These are phyloP conservation scores for Dinoponera quadriceps DNA, from an alignment of 1,140 invertebrate genomes.

Conservation along the genomic window DNA sequence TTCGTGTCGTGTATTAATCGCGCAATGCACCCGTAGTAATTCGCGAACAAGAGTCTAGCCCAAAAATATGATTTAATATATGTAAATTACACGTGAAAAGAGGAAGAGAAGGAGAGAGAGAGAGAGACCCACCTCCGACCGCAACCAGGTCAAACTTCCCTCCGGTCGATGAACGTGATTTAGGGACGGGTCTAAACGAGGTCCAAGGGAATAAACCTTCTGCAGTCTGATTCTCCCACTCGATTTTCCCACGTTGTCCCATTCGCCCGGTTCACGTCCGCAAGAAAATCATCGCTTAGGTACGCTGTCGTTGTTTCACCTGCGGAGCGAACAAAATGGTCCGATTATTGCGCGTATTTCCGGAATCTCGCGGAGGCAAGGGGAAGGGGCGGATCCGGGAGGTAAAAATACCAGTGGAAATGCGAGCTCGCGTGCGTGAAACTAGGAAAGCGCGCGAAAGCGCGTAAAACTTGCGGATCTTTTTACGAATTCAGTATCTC, in stretches of 20 bases:
- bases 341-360: slow-evolving; percentile 12
- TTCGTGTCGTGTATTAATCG: too few species aligned
- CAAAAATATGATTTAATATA: background rate
- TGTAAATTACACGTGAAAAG: background rate
- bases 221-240: slow-evolving; percentile 27
- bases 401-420: too few species aligned
- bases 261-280: slow-evolving; percentile 61
- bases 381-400: too few species aligned
- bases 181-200: slow-evolving; percentile 40
- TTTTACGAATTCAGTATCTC: too few species aligned
- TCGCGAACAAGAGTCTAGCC: background rate
- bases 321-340: slow-evolving; percentile 39
- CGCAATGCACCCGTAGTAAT: background rate
- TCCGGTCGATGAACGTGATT: slow-evolving; percentile 60
- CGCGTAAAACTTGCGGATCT: too few species aligned
- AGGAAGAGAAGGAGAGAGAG: background rate
- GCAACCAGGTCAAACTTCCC: slow-evolving; percentile 60
- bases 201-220: slow-evolving; percentile 40
- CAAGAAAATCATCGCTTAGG: slow-evolving; percentile 34
- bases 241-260: slow-evolving; percentile 39
- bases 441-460: too few species aligned
- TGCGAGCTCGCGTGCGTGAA: too few species aligned
- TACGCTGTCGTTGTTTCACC: slow-evolving; percentile 45
- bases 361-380: background rate
- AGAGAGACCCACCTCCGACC: slow-evolving; percentile 31